Percentiles rank a stretch among this genome's conserved stretches.
These are phyloP conservation scores for Melipona quadrifasciata DNA, from an alignment of 1,140 invertebrate genomes.

Conservation along the genomic window DNA sequence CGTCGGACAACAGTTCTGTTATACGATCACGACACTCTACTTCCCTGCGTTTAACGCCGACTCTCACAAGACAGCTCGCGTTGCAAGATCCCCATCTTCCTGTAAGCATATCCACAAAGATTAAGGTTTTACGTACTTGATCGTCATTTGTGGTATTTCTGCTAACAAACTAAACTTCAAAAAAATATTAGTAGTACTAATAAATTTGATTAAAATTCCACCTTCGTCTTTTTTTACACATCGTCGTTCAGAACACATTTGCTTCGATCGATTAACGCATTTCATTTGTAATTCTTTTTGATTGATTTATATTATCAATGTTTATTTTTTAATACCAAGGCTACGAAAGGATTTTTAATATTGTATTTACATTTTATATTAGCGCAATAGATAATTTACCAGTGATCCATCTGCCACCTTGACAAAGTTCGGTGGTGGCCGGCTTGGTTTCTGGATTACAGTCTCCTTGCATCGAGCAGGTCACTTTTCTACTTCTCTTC, in stretches of 20 bases:
- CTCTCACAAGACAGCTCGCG: slow-evolving; percentile 69
- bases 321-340: too few species aligned
- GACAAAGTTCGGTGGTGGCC: slow-evolving; percentile 63
- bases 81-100: slow-evolving; percentile 74
- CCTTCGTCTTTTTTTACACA: too few species aligned
- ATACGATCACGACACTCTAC: slow-evolving; percentile 71
- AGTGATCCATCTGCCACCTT: slow-evolving; percentile 71
- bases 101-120: slow-evolving; percentile 42
- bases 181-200: not conserved
- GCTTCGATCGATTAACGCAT: too few species aligned
- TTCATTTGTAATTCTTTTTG: too few species aligned
- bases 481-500: slow-evolving; percentile 70
- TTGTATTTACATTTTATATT: not conserved
- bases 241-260: too few species aligned
- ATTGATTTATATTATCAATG: too few species aligned
- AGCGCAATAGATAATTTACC: slow-evolving; percentile 56
- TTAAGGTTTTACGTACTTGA: not conserved
- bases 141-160: not conserved
- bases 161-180: not conserved
- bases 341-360: too few species aligned
- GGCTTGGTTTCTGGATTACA: slow-evolving; percentile 71
- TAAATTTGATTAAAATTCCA: not conserved
- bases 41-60: slow-evolving; percentile 69
- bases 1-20: slow-evolving; percentile 66
- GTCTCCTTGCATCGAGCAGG: slow-evolving; percentile 67